Evolutionary conservation across 2,888 invertebrate genomes (phyloP).

Genomic region (Polymixis flavicincta): DNA sequence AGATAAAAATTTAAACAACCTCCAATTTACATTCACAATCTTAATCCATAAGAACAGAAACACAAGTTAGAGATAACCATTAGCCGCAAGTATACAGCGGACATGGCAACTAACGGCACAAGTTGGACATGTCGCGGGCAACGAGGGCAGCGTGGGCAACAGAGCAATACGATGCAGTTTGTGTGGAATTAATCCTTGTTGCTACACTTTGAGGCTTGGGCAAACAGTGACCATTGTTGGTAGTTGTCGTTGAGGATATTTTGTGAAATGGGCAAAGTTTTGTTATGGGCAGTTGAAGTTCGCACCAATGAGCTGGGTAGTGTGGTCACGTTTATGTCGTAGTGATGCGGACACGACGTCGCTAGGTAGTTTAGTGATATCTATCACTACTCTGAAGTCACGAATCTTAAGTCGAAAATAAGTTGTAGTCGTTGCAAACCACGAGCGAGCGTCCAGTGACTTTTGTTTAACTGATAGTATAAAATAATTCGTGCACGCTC

Average conservation of each 20-base stretch:
- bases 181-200: constrained; percentile 78
- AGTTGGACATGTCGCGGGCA: constrained; percentile 64
- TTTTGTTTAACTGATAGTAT: too few species aligned
- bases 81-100: constrained; percentile 59
- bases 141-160: constrained; percentile 45
- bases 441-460: too few species aligned
- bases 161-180: constrained; percentile 69
- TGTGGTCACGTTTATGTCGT: background rate
- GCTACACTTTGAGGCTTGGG: constrained; percentile 65
- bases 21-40: constrained; percentile 13
- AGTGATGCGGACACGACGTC: background rate
- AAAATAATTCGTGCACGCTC: too few species aligned
- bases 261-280: constrained; percentile 27
- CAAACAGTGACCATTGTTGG: constrained; percentile 27
- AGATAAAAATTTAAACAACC: background rate
- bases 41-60: constrained; percentile 39
- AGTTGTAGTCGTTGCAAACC: background rate
- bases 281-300: constrained; percentile 13
- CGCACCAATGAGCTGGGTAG: background rate
- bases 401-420: background rate
- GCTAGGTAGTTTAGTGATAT: background rate
- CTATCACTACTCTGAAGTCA: too few species aligned
- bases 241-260: constrained; percentile 13
- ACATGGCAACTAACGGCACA: constrained; percentile 64
- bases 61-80: constrained; percentile 47